phyloP scores from a whole-genome alignment of 2,113 vertebrate species.

The Geococcyx californianus region DNA sequence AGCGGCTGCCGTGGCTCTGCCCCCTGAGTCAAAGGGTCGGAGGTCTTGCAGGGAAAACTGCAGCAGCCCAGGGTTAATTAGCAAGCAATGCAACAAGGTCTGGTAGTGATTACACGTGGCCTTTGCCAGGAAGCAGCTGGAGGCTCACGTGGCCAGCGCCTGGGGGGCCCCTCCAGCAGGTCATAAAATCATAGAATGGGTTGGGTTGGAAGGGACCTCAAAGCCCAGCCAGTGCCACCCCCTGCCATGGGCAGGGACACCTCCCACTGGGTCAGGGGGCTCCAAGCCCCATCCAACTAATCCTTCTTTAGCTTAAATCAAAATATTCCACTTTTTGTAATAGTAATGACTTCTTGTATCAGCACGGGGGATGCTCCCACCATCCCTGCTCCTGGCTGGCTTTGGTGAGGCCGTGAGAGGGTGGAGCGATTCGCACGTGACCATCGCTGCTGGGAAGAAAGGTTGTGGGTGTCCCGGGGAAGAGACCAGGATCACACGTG shows the following conservation, averaged over 20 bases:
- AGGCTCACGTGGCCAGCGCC: rapidly evolving
- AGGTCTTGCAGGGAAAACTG: neutral
- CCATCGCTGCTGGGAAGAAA: neutral
- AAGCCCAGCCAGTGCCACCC: too few relatives aligned
- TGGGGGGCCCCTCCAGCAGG: neutral
- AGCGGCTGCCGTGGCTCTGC: neutral
- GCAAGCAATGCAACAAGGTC: neutral
- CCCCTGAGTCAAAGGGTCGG: rapidly evolving
- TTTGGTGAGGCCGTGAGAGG: neutral
- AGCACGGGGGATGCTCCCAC: neutral
- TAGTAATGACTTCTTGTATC: too few relatives aligned
- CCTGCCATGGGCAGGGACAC: too few relatives aligned
- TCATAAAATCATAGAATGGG: too few relatives aligned
- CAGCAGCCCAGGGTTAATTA: neutral
- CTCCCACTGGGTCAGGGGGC: too few relatives aligned
- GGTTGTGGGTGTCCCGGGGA: neutral
- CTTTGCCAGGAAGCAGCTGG: neutral
- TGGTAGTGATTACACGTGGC: neutral
- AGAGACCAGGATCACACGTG: neutral
- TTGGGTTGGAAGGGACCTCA: too few relatives aligned
- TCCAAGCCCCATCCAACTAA: too few relatives aligned
- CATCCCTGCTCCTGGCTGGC: neutral
- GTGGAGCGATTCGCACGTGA: rapidly evolving
- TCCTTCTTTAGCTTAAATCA: too few relatives aligned
- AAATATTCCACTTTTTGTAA: too few relatives aligned